A percentile compares a stretch with the other conserved stretches of the same genome.
These are phyloP conservation scores for Eucriotettix oculatus DNA, from an alignment of 2,888 invertebrate species.

Conservation along the genomic window DNA sequence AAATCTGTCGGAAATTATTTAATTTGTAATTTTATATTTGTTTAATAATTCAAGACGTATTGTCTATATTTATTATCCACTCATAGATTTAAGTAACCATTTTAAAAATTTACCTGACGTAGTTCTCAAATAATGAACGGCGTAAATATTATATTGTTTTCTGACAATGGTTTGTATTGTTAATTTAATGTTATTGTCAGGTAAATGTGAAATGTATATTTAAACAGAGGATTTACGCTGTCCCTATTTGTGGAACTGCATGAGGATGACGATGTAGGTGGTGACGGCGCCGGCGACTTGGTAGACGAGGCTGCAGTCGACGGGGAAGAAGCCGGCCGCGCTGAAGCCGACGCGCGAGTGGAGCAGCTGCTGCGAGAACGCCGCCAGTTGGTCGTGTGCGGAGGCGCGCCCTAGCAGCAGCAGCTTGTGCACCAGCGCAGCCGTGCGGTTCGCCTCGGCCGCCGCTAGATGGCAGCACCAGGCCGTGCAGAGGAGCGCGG, in stretches of 20 bases:
- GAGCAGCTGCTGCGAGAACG: neutral
- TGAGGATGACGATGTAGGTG: neutral
- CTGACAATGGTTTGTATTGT: too few species aligned
- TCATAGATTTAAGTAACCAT: too few species aligned
- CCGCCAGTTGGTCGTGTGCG: neutral
- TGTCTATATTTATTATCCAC: too few species aligned
- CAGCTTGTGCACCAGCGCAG: neutral
- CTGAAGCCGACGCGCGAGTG: neutral
- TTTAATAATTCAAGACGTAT: too few species aligned
- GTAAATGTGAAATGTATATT: too few species aligned
- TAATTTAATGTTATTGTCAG: too few species aligned
- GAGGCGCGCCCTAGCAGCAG: neutral
- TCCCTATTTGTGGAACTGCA: neutral
- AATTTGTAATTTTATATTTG: too few species aligned
- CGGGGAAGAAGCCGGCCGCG: neutral
- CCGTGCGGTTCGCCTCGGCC: neutral
- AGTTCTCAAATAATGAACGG: too few species aligned
- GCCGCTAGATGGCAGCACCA: neutral
- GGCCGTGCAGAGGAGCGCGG: neutral
- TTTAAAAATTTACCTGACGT: too few species aligned
- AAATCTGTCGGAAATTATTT: too few species aligned
- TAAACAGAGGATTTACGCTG: too few species aligned
- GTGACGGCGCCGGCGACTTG: neutral
- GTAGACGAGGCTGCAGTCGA: neutral
- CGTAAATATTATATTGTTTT: too few species aligned